Base-by-base conservation (phyloP, 2,888 invertebrate species). In the Dendrolimus houi region DNA sequence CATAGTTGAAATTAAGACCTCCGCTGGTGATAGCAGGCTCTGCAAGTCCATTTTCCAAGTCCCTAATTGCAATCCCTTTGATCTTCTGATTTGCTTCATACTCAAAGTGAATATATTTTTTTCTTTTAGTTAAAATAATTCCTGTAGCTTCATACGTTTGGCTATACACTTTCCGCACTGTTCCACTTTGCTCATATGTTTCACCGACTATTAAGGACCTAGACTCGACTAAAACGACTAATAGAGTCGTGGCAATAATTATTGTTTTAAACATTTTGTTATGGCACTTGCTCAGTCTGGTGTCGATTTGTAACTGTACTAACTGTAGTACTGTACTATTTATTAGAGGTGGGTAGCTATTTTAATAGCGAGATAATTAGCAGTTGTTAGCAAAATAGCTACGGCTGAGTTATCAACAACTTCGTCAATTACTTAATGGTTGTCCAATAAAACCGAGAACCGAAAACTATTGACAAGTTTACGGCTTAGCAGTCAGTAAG, bases 31-130 rank as follows among this genome's bases (percentile, higher is more conserved):
- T 87, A 0, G 88, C 77, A 0, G 90, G 79, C 56, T 86, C 79
- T 0, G 88, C 83, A 2, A 79, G 55, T 0, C 80, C 82, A 60
- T 87, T 85, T 0, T 89, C 85, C 70, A 85, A 52, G 52, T 90
- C 90, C 52, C 79, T 82, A 9, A 90, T 85, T 1, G 85, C 82
- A 1, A 90, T 84, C 0, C 90, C 90, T 62, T 88, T 89, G 6
- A 90, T 88, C 60, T 71, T 84, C 69, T 82, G 73, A 41, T 81
- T 79, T 12, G 66, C 53, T 17, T 78, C 75, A 57, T 84, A 81
- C 55, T 84, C 81, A 52, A 83, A 85, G 7, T 62, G 62, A 0
- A 86, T 60, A 13, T 77, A 80, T 17, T 86, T 70, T 13, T 79
- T 81, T 1, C 86, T 62, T 41, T 84, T 84, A 0, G 86, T 29